A percentile compares a stretch with the other conserved stretches of the same genome.
Evolutionary conservation across 2,888 invertebrate species (phyloP).

Genomic region (Ischnura elegans): DNA sequence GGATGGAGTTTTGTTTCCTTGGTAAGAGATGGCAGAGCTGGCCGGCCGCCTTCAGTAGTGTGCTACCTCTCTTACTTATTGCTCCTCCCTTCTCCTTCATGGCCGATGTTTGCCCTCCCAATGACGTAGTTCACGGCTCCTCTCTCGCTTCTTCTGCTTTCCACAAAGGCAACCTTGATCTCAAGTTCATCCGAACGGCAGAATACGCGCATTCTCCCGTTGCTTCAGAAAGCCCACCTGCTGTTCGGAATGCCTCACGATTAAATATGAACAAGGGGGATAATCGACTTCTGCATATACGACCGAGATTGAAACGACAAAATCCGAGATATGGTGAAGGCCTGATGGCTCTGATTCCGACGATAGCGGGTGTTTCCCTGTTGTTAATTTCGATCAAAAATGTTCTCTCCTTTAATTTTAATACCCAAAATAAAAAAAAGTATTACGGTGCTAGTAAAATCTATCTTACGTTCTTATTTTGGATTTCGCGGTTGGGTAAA

Average conservation of each 20-base stretch:
- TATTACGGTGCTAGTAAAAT: too few species aligned
- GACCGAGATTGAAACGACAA: too few species aligned
- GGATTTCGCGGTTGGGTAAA: too few species aligned
- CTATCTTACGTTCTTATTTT: too few species aligned
- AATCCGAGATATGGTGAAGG: too few species aligned
- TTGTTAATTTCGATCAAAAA: too few species aligned
- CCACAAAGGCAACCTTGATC: slow-evolving; percentile 34
- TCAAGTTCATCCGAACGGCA: slow-evolving; percentile 35
- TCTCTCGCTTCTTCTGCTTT: background rate
- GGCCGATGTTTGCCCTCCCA: slow-evolving; percentile 29
- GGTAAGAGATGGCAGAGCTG: slow-evolving; percentile 35
- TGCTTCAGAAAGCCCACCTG: background rate
- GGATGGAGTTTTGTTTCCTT: slow-evolving; percentile 8
- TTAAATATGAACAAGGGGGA: too few species aligned
- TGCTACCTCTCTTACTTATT: slow-evolving; percentile 38
- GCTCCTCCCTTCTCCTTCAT: slow-evolving; percentile 20
- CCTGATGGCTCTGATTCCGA: too few species aligned
- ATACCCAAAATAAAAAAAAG: too few species aligned
- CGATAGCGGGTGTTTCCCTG: too few species aligned
- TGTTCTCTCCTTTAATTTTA: too few species aligned
- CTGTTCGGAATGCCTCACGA: background rate
- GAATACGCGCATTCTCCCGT: slow-evolving; percentile 27
- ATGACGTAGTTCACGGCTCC: slow-evolving; percentile 38
- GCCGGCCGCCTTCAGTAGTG: background rate
- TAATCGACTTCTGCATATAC: too few species aligned